A percentile compares a stretch with the other conserved stretches of the same genome.
These are phyloP conservation scores for Kuschelorhynchus macadamiae DNA, from an alignment of 2,888 invertebrate genomes.

Conservation along the genomic window DNA sequence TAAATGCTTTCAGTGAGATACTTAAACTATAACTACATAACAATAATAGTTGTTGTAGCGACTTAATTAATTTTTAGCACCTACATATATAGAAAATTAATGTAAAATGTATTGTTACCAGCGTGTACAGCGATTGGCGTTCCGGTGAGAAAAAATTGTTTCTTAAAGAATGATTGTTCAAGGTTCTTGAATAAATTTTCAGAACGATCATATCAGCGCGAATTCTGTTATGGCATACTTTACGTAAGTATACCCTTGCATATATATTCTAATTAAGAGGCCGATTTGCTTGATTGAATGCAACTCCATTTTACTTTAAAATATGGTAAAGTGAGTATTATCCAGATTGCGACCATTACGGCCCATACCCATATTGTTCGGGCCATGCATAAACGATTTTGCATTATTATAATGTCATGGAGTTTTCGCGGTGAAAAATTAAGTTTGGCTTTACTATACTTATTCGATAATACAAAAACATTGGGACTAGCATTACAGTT, in stretches of 20 bases:
- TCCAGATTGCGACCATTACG: constrained; percentile 65
- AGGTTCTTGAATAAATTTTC: too few species aligned
- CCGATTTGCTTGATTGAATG: constrained; percentile 67
- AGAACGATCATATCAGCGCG: too few species aligned
- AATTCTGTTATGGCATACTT: neutral
- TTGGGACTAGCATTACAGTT: too few species aligned
- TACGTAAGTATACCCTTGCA: constrained; percentile 30
- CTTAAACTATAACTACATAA: too few species aligned
- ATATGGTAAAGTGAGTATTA: constrained; percentile 61
- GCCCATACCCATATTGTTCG: constrained; percentile 63
- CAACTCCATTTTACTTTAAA: constrained; percentile 58
- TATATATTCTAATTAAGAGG: constrained; percentile 61
- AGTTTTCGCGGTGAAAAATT: constrained; percentile 17
- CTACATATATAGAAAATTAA: too few species aligned
- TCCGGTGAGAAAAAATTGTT: neutral
- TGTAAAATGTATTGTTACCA: too few species aligned
- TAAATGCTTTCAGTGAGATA: too few species aligned
- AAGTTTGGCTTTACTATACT: neutral
- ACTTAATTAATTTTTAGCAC: too few species aligned
- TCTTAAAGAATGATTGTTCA: too few species aligned
- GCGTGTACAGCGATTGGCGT: too few species aligned
- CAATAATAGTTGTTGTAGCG: too few species aligned
- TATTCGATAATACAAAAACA: neutral
- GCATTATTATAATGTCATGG: constrained; percentile 63
- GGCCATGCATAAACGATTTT: constrained; percentile 64